Percentiles rank a stretch among this genome's conserved stretches.
Conservation (phyloP, 2,113 vertebrate genomes). For the Myotis davidii region DNA sequence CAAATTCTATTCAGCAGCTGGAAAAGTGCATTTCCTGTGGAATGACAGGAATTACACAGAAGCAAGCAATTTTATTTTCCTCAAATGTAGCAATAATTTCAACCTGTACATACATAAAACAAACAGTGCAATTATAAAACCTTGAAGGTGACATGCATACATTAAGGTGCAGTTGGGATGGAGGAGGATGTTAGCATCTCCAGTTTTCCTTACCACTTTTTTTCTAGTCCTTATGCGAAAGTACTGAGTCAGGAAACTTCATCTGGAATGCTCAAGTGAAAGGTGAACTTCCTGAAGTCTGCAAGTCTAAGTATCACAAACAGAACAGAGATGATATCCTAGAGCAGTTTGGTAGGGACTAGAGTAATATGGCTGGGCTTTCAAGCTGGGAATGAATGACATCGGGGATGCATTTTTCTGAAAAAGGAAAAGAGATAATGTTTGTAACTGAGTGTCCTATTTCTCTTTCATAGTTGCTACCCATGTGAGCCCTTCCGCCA, state of each 20-base stretch:
- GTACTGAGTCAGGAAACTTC: conserved; percentile 77
- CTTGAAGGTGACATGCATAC: conserved; percentile 82
- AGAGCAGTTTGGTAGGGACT: conserved; percentile 67
- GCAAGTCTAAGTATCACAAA: conserved; percentile 65
- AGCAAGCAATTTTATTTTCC: conserved; percentile 83
- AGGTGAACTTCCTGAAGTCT: conserved; percentile 78
- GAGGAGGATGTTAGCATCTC: conserved; percentile 75
- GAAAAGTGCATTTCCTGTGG: conserved; percentile 79
- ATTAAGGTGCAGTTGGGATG: conserved; percentile 79
- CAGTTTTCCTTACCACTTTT: conserved; percentile 71
- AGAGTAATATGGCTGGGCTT: conserved; percentile 74
- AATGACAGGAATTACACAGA: conserved; percentile 81
- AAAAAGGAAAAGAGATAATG: conserved; percentile 75
- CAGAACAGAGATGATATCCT: conserved; percentile 71
- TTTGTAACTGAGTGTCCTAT: conserved; percentile 75
- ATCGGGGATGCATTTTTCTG: conserved; percentile 74
- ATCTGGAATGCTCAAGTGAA: conserved; percentile 82
- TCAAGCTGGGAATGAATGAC: conserved; percentile 79
- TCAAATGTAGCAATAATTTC: conserved; percentile 83
- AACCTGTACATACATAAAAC: conserved; percentile 84
- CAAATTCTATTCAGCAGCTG: conserved; percentile 75
- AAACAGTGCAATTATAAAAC: conserved; percentile 84
- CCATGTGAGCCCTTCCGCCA: conserved; percentile 75
- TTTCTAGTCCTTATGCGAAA: conserved; percentile 76
- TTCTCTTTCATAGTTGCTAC: conserved; percentile 73